Evolutionary conservation across 2,888 invertebrate species (phyloP).

Genomic region (Eugnorisma glareosa): DNA sequence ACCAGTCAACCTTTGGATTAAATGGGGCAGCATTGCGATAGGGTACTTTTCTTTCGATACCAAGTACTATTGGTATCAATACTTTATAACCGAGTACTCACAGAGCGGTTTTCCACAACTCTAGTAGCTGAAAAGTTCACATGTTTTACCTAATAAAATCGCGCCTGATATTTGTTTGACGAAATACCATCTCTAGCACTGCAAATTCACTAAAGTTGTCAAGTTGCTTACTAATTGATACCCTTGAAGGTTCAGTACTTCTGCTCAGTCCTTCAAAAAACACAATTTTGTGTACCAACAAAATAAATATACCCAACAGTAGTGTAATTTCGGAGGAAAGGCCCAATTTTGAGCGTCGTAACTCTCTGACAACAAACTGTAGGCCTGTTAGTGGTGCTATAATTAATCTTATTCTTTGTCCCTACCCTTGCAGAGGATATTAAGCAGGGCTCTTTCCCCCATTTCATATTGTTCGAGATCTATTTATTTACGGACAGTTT

Average conservation of each 20-base stretch:
- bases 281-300: constrained; percentile 4
- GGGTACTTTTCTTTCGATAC: too few relatives aligned
- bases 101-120: too few relatives aligned
- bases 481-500: background rate
- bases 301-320: constrained; percentile 23
- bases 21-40: too few relatives aligned
- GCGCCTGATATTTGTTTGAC: background rate
- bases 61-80: too few relatives aligned
- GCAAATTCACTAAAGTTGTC: background rate
- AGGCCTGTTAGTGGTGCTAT: constrained; percentile 27
- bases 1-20: too few relatives aligned
- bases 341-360: constrained; percentile 37
- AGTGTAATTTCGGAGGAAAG: constrained; percentile 36
- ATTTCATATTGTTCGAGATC: background rate
- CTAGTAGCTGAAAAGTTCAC: too few relatives aligned
- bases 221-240: background rate
- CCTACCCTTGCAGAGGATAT: background rate
- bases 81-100: too few relatives aligned
- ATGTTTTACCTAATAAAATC: too few relatives aligned
- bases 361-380: constrained; percentile 35
- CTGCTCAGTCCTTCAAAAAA: background rate
- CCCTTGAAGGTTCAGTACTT: background rate
- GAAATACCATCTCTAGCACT: background rate
- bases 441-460: background rate
- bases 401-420: constrained; percentile 43